Percentiles rank a stretch among this genome's conserved stretches.
These are phyloP conservation scores for Oryctolagus cuniculus DNA, from an alignment of 2,113 vertebrate species.

Conservation along the genomic window DNA sequence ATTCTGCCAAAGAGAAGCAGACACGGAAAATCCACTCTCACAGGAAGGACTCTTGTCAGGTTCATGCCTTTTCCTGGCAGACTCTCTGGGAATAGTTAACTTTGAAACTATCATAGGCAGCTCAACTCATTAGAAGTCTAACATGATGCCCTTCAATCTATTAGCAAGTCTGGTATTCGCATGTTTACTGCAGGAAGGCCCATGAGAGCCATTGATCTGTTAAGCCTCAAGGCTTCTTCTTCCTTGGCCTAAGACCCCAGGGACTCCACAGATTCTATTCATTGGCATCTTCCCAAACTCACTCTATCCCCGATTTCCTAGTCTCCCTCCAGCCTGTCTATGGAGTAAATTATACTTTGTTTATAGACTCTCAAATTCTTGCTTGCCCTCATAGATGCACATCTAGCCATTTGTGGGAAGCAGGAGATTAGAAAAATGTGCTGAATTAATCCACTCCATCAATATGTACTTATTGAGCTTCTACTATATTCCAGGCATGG, in stretches of 20 bases:
- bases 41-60: neutral
- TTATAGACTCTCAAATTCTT: neutral
- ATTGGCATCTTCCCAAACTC: neutral
- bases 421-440: neutral
- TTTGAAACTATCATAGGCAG: neutral
- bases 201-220: neutral
- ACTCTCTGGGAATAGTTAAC: neutral
- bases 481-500: neutral
- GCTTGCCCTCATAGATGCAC: neutral
- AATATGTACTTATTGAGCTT: neutral
- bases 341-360: neutral
- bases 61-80: neutral
- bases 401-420: neutral
- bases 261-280: conserved; percentile 20
- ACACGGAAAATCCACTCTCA: neutral
- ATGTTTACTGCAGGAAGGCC: neutral
- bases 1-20: neutral
- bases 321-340: neutral
- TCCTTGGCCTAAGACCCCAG: neutral
- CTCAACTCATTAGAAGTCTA: conserved; percentile 11
- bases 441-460: neutral
- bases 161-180: neutral
- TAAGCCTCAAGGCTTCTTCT: neutral
- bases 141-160: neutral
- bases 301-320: neutral